Conservation (phyloP, 2,797 vertebrate species). For the Typhlichthys subterraneus region DNA sequence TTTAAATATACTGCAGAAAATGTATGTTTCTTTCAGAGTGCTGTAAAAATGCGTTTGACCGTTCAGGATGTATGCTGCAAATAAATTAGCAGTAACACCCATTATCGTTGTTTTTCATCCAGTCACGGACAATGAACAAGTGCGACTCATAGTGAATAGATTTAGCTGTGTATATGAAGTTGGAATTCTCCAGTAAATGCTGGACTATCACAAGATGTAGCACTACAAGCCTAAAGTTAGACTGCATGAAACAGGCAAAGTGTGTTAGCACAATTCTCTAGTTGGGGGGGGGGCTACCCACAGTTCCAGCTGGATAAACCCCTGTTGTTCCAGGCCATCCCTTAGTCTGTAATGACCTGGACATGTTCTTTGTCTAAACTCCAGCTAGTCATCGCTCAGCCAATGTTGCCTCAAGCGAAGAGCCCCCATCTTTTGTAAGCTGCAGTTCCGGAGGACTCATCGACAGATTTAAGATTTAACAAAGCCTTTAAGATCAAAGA, state of each 20-base stretch:
- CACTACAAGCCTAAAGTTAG: constrained; percentile 65
- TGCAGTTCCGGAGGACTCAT: constrained; percentile 26
- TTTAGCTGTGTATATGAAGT: constrained; percentile 43
- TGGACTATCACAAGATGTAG: constrained; percentile 41
- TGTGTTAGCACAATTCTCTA: constrained; percentile 63
- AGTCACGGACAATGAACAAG: constrained; percentile 57
- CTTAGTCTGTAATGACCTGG: constrained; percentile 58
- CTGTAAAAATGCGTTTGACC: constrained; percentile 43
- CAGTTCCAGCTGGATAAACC: constrained; percentile 70
- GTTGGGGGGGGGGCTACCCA: constrained; percentile 51
- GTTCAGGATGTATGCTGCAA: constrained; percentile 23
- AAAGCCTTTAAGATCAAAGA: constrained; percentile 66
- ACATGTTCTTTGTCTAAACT: constrained; percentile 47
- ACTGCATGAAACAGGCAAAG: constrained; percentile 59
- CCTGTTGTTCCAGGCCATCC: constrained; percentile 66
- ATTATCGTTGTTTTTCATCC: constrained; percentile 40
- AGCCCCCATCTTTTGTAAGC: constrained; percentile 7
- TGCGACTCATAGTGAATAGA: constrained; percentile 59
- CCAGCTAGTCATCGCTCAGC: constrained; percentile 52
- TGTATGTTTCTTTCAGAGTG: too few species aligned
- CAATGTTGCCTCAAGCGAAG: constrained; percentile 13
- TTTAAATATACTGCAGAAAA: constrained; percentile 36
- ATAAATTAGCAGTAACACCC: constrained; percentile 21
- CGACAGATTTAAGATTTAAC: constrained; percentile 68
- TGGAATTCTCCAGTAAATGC: constrained; percentile 40